These are phyloP conservation scores for Ibidorhyncha struthersii DNA, from an alignment of 2,113 vertebrate species.

Conservation along the genomic window DNA sequence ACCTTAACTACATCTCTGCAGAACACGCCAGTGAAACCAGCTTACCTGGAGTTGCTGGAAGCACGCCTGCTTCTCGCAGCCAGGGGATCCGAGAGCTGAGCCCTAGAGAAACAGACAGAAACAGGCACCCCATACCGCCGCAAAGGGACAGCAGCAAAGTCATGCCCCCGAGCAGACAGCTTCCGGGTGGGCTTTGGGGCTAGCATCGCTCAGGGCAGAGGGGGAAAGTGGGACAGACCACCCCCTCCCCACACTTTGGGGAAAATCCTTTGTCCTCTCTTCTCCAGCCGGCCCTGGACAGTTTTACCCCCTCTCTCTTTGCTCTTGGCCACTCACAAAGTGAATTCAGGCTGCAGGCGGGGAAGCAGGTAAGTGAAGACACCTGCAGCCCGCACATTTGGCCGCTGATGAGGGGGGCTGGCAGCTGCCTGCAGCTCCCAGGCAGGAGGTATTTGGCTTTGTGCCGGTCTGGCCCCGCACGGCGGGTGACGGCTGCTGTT, in stretches of 20 bases:
- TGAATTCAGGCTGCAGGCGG: accelerated
- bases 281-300: neutral
- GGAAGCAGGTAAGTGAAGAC: neutral
- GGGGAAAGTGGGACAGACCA: accelerated
- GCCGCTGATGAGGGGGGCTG: accelerated
- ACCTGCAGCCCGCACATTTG: neutral
- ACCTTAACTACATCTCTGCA: neutral
- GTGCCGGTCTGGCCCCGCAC: accelerated
- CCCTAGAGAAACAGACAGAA: neutral
- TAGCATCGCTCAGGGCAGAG: neutral
- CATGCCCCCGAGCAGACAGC: accelerated
- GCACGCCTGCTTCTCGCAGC: neutral
- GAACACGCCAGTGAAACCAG: neutral
- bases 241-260: accelerated
- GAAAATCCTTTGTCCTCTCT: no score
- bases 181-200: neutral
- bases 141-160: neutral
- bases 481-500: neutral
- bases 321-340: neutral
- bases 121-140: neutral
- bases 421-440: neutral
- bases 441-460: neutral
- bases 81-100: accelerated
- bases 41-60: neutral
- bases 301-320: neutral